Base-by-base conservation (phyloP, 2,113 vertebrate species). In the Camarhynchus parvulus region DNA sequence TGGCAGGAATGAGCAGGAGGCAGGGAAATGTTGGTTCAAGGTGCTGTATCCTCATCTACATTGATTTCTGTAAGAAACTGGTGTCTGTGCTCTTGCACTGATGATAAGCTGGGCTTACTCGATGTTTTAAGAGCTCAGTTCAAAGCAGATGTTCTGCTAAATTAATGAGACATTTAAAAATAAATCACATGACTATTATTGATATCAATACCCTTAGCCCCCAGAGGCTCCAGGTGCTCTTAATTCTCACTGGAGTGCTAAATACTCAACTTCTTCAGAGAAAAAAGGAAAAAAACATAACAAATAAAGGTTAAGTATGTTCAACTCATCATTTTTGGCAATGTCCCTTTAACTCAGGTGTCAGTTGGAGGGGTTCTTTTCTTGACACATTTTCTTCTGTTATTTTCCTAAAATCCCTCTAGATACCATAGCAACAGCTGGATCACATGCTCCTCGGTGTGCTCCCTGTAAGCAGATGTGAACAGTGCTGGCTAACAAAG, bases 401-500 rank as follows among this genome's bases (percentile, higher is more conserved):
- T 81, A 35, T 89, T 95, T 80, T 91, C 76, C 92, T 90, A 94
- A 96, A 97, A 96, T 77, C 58, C 58, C 81, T 86, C 62, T 69
- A 95, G 97, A 85, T 96, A 77, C 93, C 95, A 96, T 97, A 97
- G 97, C 97, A 97, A 97, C 97, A 97, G 83, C 95, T 95, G 83
- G 77, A 92, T 97, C 97, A 96, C 76, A 69, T 94, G 89, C n/a
- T 77, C 76, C 87, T 96, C 47, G 37, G 69, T 91, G 68, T 84
- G 85, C 91, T 94, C 70, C 63, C 92, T 96, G 73, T 74, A 84
- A 89, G 96, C 97, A 97, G 94, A 97, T 97, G 95, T 97, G 92
- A 96, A 95, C 92, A 84, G 41, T 84, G 86, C 89, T 93, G 90
- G 87, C 92, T 97, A 96, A 97, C 91, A 83, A 96, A 94, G 72